Evolutionary conservation across 2,797 vertebrate species (phyloP).

Genomic region (Gastrophryne carolinensis): DNA sequence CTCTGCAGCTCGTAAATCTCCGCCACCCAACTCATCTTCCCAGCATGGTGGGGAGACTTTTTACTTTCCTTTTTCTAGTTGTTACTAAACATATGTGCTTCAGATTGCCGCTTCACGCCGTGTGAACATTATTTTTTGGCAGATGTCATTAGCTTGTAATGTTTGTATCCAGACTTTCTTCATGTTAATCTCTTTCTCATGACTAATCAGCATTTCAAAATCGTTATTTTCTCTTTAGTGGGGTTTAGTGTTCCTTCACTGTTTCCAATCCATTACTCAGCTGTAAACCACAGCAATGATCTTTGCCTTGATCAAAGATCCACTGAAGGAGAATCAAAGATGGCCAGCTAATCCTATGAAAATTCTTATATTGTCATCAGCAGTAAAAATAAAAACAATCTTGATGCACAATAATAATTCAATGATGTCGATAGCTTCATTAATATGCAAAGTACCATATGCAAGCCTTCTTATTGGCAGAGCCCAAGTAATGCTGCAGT

Average conservation of each 20-base stretch:
- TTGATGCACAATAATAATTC: too few species aligned
- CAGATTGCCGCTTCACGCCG: background rate
- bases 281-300: too few species aligned
- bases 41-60: background rate
- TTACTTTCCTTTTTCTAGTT: background rate
- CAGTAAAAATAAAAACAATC: too few species aligned
- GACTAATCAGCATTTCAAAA: background rate
- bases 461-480: too few species aligned
- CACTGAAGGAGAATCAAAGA: too few species aligned
- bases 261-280: background rate
- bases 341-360: too few species aligned
- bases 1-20: background rate
- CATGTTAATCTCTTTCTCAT: background rate
- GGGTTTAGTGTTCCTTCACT: background rate
- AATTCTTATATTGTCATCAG: too few species aligned
- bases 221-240: background rate
- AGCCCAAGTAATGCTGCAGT: too few species aligned
- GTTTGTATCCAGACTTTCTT: background rate
- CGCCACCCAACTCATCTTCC: background rate
- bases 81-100: background rate
- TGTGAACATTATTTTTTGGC: background rate
- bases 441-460: too few species aligned
- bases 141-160: background rate
- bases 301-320: too few species aligned
- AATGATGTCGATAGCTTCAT: too few species aligned